Conservation (phyloP, 2,888 invertebrate species). For the Bhutanitis thaidina region DNA sequence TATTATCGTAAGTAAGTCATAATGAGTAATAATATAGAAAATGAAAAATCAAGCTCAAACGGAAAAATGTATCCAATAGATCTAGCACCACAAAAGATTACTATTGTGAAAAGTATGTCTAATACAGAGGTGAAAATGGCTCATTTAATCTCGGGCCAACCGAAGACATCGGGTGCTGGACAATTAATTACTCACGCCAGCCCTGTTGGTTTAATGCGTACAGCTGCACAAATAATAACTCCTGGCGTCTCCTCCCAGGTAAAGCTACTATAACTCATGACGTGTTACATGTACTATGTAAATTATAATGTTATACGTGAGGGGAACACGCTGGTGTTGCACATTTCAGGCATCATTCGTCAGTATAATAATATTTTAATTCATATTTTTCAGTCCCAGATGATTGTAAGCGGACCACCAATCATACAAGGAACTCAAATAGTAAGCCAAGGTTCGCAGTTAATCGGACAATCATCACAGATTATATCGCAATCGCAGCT, state of each 20-base stretch:
- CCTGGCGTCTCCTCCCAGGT: constrained; percentile 70
- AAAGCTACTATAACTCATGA: constrained; percentile 23
- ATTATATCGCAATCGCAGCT: constrained; percentile 65
- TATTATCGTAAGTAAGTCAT: constrained; percentile 26
- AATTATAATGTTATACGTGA: too few species aligned
- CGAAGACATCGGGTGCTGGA: constrained; percentile 54
- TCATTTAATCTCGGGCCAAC: constrained; percentile 62
- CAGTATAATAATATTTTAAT: neutral
- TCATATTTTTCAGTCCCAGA: constrained; percentile 58
- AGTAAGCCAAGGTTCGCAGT: constrained; percentile 65
- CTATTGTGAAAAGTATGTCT: constrained; percentile 70
- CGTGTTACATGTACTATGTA: too few species aligned
- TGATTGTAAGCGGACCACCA: constrained; percentile 67
- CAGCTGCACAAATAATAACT: constrained; percentile 68
- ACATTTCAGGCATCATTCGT: neutral
- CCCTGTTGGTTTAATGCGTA: constrained; percentile 65
- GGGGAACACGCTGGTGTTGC: too few species aligned
- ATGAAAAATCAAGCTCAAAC: constrained; percentile 77
- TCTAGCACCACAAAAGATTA: constrained; percentile 76
- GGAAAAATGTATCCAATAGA: constrained; percentile 80
- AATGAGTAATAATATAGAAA: constrained; percentile 74
- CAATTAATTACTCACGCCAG: constrained; percentile 64
- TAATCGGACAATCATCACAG: constrained; percentile 60
- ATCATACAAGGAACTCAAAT: constrained; percentile 68
- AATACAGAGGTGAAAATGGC: constrained; percentile 73